Conservation (phyloP, 2,888 invertebrate genomes). For the Cerastoderma edule region DNA sequence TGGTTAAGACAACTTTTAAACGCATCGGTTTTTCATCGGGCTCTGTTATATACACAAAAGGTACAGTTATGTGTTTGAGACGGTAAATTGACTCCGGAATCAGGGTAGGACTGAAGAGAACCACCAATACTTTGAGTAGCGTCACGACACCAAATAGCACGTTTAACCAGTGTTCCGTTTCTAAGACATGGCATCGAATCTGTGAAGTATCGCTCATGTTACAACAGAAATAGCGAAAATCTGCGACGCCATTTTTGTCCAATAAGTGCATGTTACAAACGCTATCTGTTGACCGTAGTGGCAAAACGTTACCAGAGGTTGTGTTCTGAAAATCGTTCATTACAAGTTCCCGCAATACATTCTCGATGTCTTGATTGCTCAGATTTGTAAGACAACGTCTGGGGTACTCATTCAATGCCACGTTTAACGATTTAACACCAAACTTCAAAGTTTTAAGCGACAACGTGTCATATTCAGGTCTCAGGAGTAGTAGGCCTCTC, state of each 20-base stretch:
- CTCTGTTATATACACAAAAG: conserved; percentile 22
- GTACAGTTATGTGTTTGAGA: conserved; percentile 29
- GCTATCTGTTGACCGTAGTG: conserved; percentile 45
- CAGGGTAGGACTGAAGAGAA: conserved; percentile 74
- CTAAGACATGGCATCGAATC: conserved; percentile 43
- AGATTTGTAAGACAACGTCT: conserved; percentile 65
- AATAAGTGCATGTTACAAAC: conserved; percentile 65
- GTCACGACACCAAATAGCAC: conserved; percentile 66
- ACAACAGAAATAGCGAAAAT: conserved; percentile 51
- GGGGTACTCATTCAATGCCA: conserved; percentile 68
- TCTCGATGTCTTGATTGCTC: conserved; percentile 33
- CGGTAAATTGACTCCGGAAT: conserved; percentile 71
- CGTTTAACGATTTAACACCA: conserved; percentile 65
- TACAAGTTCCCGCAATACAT: conserved; percentile 59
- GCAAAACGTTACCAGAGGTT: conserved; percentile 18
- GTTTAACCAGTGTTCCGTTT: conserved; percentile 65
- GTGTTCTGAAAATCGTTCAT: conserved; percentile 67
- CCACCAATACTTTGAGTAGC: conserved; percentile 68
- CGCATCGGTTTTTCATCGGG: conserved; percentile 18
- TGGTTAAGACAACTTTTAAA: conserved; percentile 31
- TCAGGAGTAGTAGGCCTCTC: conserved; percentile 72
- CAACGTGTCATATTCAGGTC: conserved; percentile 74
- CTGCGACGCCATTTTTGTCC: conserved; percentile 34
- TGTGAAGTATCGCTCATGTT: conserved; percentile 18
- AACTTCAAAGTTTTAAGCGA: conserved; percentile 72